Evolutionary conservation across 2,888 invertebrate species (phyloP).

Genomic region (Drosophila paranaensis): DNA sequence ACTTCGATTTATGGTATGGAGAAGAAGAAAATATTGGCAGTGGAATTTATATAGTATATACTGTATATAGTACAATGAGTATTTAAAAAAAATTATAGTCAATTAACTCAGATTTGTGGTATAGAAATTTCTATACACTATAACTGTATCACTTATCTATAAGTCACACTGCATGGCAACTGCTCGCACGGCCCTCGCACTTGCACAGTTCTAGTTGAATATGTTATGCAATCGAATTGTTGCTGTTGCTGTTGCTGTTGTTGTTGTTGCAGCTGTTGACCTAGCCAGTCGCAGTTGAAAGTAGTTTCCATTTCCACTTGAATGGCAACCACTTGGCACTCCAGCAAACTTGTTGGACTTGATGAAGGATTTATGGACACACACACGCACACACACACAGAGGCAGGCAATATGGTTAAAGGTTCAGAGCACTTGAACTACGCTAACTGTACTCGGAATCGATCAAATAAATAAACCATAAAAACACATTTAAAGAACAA

Average conservation of each 20-base stretch:
- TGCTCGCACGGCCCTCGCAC: conserved; percentile 21
- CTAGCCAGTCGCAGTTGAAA: conserved; percentile 50
- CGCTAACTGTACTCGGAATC: conserved; percentile 36
- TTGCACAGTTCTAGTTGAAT: conserved; percentile 25
- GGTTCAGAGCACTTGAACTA: conserved; percentile 50
- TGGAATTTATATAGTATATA: background rate
- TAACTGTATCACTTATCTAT: background rate
- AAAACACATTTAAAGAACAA: conserved; percentile 50
- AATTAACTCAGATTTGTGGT: background rate
- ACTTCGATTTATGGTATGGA: no score
- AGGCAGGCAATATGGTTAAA: conserved; percentile 30
- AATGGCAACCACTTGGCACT: conserved; percentile 16
- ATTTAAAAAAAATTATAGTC: no score
- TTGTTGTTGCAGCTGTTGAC: conserved; percentile 35
- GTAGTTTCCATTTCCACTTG: conserved; percentile 58
- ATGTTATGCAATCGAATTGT: conserved; percentile 38
- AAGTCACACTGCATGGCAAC: background rate
- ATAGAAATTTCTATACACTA: background rate
- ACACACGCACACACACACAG: background rate
- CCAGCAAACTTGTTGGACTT: conserved; percentile 16
- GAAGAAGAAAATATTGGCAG: background rate
- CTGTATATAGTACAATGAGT: no score
- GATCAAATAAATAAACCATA: conserved; percentile 29
- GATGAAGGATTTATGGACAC: conserved; percentile 61
- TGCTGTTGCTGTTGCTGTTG: background rate